Evolutionary conservation across 2,797 vertebrate species (phyloP).

Genomic region (Anabas testudineus): DNA sequence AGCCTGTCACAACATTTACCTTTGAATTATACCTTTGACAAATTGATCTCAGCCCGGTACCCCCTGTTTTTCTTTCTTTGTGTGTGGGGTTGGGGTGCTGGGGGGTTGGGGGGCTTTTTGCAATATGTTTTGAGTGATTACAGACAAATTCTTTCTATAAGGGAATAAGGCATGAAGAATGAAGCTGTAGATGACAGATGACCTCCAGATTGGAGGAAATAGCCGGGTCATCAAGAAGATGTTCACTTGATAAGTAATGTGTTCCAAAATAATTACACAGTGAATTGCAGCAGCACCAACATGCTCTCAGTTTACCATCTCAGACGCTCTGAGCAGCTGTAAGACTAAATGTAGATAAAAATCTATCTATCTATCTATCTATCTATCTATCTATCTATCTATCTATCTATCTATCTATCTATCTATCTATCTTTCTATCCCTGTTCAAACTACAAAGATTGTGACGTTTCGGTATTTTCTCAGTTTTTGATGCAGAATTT

Average conservation of each 20-base stretch:
- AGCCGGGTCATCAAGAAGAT: conserved; percentile 61
- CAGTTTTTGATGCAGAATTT: background rate
- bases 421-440: conserved; percentile 18
- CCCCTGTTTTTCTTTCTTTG: conserved; percentile 22
- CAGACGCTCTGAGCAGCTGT: background rate
- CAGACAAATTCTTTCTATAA: conserved; percentile 40
- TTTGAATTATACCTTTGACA: conserved; percentile 73
- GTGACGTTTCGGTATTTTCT: background rate
- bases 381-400: background rate
- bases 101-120: conserved; percentile 39
- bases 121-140: conserved; percentile 52
- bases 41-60: conserved; percentile 61
- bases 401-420: conserved; percentile 19
- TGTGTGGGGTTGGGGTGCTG: background rate
- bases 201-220: conserved; percentile 66
- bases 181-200: conserved; percentile 63
- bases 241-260: conserved; percentile 68
- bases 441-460: background rate
- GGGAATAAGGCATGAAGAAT: too few relatives aligned
- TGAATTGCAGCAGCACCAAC: conserved; percentile 8
- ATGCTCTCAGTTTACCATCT: conserved; percentile 11
- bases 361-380: background rate
- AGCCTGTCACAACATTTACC: conserved; percentile 68
- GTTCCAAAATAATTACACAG: conserved; percentile 63
- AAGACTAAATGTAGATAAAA: background rate